These are phyloP conservation scores for Hirtodrosophila histrioides DNA, from an alignment of 2,888 invertebrate genomes.

Conservation along the genomic window DNA sequence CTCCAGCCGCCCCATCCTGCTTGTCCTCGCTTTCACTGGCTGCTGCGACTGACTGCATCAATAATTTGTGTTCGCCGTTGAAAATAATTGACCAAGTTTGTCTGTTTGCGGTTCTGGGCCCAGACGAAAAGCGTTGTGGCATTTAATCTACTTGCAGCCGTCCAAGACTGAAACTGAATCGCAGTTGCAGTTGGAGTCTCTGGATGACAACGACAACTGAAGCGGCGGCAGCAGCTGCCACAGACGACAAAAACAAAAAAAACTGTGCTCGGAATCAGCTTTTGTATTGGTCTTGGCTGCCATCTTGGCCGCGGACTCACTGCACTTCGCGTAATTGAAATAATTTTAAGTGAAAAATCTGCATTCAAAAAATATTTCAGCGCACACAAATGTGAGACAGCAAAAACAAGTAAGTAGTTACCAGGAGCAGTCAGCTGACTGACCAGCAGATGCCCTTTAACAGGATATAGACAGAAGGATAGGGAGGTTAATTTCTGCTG, in stretches of 20 bases:
- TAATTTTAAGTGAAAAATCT: constrained; percentile 79
- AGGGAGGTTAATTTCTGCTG: not conserved
- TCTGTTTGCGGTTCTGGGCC: constrained; percentile 70
- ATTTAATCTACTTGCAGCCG: constrained; percentile 75
- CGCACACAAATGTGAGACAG: constrained; percentile 36
- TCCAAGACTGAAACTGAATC: constrained; percentile 11
- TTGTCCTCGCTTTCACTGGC: constrained; percentile 40
- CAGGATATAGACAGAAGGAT: not conserved
- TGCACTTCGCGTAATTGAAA: constrained; percentile 77
- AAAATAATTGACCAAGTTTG: constrained; percentile 81
- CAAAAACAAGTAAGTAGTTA: constrained; percentile 27
- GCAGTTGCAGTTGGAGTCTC: constrained; percentile 4
- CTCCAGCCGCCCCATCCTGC: constrained; percentile 3
- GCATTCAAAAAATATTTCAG: constrained; percentile 77
- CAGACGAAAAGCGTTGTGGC: constrained; percentile 62
- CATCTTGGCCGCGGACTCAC: constrained; percentile 23
- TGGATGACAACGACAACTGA: constrained; percentile 43
- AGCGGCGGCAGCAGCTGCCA: constrained; percentile 66
- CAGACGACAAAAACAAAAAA: constrained; percentile 44
- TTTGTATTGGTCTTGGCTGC: constrained; percentile 16
- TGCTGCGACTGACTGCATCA: constrained; percentile 61
- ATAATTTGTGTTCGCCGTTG: constrained; percentile 80
- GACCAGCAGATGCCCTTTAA: constrained; percentile 37
- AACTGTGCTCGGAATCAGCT: constrained; percentile 23
- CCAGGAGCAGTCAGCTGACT: constrained; percentile 10